Evolutionary conservation across 2,797 vertebrate genomes (phyloP).

Genomic region (Octomys mimax): DNA sequence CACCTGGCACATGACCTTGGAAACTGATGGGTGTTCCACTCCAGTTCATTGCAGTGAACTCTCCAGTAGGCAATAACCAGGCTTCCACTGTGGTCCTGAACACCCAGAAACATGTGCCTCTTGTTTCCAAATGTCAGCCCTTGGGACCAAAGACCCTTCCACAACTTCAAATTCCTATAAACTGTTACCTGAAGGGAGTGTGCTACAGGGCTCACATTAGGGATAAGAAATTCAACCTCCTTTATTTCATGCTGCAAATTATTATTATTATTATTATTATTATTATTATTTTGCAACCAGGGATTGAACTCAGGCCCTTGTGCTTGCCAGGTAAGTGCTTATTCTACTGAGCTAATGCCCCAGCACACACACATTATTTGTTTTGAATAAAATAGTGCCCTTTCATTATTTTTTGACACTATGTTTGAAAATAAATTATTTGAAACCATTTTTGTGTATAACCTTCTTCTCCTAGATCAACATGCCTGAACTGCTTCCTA

Average conservation of each 20-base stretch:
- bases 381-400: too few species aligned
- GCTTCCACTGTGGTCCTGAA: conserved; percentile 17
- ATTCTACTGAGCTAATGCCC: too few species aligned
- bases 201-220: background rate
- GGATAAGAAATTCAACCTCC: background rate
- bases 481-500: background rate
- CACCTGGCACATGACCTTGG: background rate
- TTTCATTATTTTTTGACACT: background rate
- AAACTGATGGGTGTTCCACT: background rate
- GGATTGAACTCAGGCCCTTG: too few species aligned
- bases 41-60: background rate
- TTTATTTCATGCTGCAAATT: background rate
- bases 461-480: background rate
- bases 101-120: background rate
- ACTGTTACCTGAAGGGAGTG: background rate
- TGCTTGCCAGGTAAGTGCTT: too few species aligned
- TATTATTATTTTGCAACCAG: too few species aligned
- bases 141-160: background rate
- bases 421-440: background rate
- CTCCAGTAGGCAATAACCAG: background rate
- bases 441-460: background rate
- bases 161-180: background rate
- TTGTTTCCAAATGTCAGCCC: background rate
- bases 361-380: too few species aligned
- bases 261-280: too few species aligned